Base-by-base conservation (phyloP, 2,113 vertebrate genomes). In the Poeciliopsis turrubarensis region DNA sequence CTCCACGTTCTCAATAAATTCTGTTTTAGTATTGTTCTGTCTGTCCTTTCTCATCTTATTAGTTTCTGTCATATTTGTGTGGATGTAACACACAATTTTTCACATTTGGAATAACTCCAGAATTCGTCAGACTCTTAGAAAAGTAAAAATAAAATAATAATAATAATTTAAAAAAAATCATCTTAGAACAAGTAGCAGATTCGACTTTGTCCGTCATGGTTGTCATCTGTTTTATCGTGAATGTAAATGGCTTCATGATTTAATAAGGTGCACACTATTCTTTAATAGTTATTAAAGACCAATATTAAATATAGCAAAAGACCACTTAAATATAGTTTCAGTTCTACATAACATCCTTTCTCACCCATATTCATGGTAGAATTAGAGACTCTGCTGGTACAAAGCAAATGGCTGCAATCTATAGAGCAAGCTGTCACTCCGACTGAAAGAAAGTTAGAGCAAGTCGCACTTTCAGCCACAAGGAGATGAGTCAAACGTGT, bases 391-490 rank as follows among this genome's bases (percentile, higher is more conserved):
- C 39, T 44, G 62, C 75, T 80, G 64, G 72, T 92, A 86, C 37
- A 75, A 41, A 71, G 34, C 44, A 19, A 67, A 76, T 78, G 78
- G 78, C 65, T 85, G 63, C 70, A 86, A 87, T 85, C 78, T 79
- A 15, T 60, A 63, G n/a, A 66, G 61, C 44, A 14, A 68, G 39
- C 39, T 61, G 22, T 31, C 65, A 78, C 81, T 94, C 92, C 92
- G 85, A 95, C 94, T 66, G 87, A 92, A 78, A 94, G 81, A 25
- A 95, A 89, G 75, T 94, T 85, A 79, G 87, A 91, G 61, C 93
- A 89, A 82, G 92, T 93, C 17, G 93, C 92, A 74, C 94, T 95
- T 87, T 94, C 93, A 74, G 94, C 88, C 71, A 96, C 83, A 76
- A 95, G 85, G 84, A 64, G 79, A 70, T 61, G 66, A 71, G 27